These are phyloP conservation scores for Diabrotica virgifera DNA, from an alignment of 1,140 invertebrate species.

Conservation along the genomic window DNA sequence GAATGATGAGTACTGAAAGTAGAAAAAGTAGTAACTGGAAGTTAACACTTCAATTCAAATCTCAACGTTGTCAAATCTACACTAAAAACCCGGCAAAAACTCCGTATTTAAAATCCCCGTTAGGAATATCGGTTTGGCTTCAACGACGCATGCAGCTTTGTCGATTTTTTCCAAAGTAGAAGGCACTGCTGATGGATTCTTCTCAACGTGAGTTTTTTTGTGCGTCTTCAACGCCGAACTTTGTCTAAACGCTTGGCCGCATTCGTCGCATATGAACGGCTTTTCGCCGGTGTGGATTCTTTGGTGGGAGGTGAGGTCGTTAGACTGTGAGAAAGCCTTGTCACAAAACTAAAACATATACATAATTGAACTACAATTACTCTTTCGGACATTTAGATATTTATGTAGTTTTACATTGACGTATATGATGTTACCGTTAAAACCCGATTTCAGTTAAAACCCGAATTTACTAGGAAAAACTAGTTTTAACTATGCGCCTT, in stretches of 20 bases:
- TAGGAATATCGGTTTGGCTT: constrained; percentile 13
- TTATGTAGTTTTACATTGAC: too few species aligned
- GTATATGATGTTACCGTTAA: too few species aligned
- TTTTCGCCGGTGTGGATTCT: constrained; percentile 79
- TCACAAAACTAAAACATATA: constrained; percentile 48
- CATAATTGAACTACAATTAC: not conserved
- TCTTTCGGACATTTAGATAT: too few species aligned
- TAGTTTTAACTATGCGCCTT: too few species aligned
- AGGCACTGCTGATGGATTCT: not conserved
- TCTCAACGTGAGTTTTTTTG: constrained; percentile 56
- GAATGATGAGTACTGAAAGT: too few species aligned
- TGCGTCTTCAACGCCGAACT: constrained; percentile 63
- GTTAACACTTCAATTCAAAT: too few species aligned
- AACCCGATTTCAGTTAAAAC: too few species aligned
- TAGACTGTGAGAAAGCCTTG: constrained; percentile 49
- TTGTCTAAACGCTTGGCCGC: constrained; percentile 72
- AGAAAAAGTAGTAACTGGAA: too few species aligned
- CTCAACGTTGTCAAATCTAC: too few species aligned
- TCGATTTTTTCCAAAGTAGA: constrained; percentile 6
- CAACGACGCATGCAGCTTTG: not conserved
- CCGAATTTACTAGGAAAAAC: too few species aligned
- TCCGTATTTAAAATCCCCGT: constrained; percentile 9
- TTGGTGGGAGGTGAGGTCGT: constrained; percentile 63
- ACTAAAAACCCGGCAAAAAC: constrained; percentile 10
- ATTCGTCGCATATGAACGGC: constrained; percentile 79